Conservation (phyloP, 2,113 vertebrate species). For the Tylochromis polylepis region DNA sequence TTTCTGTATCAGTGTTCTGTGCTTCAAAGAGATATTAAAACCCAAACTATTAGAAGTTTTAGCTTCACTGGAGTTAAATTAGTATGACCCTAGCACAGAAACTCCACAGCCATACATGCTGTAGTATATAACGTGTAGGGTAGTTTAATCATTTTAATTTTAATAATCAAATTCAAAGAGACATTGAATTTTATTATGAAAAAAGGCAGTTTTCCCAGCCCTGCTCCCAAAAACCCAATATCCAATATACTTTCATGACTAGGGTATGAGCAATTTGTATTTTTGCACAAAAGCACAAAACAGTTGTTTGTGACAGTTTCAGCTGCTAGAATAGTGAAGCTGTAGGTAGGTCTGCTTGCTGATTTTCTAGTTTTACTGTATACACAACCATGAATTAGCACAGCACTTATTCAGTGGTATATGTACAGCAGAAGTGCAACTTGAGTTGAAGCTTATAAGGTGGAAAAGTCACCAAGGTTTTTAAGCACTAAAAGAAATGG, state of each 20-base stretch:
- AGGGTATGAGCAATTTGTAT: neutral
- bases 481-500: neutral
- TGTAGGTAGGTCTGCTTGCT: neutral
- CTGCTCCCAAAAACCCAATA: neutral
- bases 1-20: neutral
- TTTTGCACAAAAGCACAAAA: neutral
- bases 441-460: neutral
- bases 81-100: neutral
- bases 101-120: neutral
- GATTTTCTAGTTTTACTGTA: neutral
- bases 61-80: neutral
- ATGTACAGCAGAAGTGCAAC: neutral
- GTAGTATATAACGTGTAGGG: neutral
- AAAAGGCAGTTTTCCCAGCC: neutral
- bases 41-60: neutral
- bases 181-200: neutral
- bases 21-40: neutral
- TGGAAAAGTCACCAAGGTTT: neutral
- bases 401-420: neutral
- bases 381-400: neutral
- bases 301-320: neutral
- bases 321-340: neutral
- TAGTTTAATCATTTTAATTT: too few species aligned
- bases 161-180: too few species aligned
- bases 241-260: neutral